Evolutionary conservation across 2,797 vertebrate genomes (phyloP).

Genomic region (Myotis findleyi): DNA sequence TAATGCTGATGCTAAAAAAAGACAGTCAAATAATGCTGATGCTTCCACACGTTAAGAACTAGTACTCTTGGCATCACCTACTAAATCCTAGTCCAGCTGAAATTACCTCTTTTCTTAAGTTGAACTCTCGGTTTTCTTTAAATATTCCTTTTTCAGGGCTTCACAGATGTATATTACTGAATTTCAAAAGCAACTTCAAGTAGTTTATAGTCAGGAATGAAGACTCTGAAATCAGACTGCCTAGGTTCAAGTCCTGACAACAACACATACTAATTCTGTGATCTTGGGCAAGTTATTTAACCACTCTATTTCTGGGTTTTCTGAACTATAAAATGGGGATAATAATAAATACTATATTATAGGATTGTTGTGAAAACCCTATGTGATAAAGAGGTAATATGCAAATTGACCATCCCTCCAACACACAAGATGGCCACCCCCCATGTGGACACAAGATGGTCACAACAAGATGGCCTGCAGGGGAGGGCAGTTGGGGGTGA

Average conservation of each 20-base stretch:
- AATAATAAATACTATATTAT: constrained; percentile 48
- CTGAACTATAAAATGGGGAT: constrained; percentile 47
- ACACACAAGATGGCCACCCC: no score
- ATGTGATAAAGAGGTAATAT: no score
- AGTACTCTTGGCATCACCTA: neutral
- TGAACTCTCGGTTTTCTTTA: constrained; percentile 8
- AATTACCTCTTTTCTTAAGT: constrained; percentile 48
- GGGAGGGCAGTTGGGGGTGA: no score
- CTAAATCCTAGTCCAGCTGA: neutral
- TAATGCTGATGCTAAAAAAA: neutral
- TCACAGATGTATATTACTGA: neutral
- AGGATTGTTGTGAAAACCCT: constrained; percentile 11
- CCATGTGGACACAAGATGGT: no score
- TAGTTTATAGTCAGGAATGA: constrained; percentile 24
- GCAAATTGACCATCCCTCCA: no score
- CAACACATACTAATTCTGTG: constrained; percentile 32
- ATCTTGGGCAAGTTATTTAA: constrained; percentile 42
- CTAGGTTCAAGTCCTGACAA: constrained; percentile 31
- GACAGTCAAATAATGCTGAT: neutral
- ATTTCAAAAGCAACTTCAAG: constrained; percentile 48
- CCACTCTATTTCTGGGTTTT: constrained; percentile 3
- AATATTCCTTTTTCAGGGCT: constrained; percentile 47
- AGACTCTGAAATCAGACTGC: constrained; percentile 32
- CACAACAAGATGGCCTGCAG: no score
- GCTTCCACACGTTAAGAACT: constrained; percentile 19